Percentiles rank a stretch among this genome's conserved stretches.
These are phyloP conservation scores for Oxycera nigricornis DNA, from an alignment of 2,888 invertebrate genomes.

Conservation along the genomic window DNA sequence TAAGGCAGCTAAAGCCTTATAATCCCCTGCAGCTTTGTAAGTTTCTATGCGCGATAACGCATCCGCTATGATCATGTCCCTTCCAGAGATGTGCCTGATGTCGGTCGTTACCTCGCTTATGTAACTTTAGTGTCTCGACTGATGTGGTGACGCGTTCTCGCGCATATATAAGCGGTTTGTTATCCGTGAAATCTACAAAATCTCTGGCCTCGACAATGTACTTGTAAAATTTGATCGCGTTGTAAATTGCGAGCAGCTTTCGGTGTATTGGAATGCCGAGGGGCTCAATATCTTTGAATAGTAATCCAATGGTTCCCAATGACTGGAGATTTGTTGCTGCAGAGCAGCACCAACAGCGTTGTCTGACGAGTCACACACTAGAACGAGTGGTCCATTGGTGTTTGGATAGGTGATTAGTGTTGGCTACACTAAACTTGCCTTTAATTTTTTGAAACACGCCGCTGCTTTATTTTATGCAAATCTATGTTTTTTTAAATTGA, in stretches of 20 bases:
- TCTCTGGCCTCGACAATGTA: constrained; percentile 47
- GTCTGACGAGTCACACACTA: constrained; percentile 53
- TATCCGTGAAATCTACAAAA: not conserved
- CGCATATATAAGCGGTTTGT: not conserved
- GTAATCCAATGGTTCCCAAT: constrained; percentile 56
- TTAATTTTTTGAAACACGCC: not conserved
- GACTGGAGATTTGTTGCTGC: constrained; percentile 51
- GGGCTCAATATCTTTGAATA: constrained; percentile 54
- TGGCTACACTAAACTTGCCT: not conserved
- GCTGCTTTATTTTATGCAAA: not conserved
- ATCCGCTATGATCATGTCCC: not conserved
- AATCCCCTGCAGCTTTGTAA: not conserved
- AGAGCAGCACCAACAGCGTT: constrained; percentile 56
- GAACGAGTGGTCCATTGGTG: not conserved
- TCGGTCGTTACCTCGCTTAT: not conserved
- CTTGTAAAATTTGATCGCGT: constrained; percentile 54
- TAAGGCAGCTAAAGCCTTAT: not conserved
- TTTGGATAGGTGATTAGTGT: constrained; percentile 14
- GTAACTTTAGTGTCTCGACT: not conserved
- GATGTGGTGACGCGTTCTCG: not conserved
- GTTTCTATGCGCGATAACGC: not conserved
- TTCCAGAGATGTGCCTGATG: not conserved
- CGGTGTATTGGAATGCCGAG: constrained; percentile 55
- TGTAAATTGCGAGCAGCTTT: constrained; percentile 57
- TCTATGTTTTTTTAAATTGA: no score